Evolutionary conservation across 2,888 invertebrate genomes (phyloP).

Genomic region (Coecobrya sp.): DNA sequence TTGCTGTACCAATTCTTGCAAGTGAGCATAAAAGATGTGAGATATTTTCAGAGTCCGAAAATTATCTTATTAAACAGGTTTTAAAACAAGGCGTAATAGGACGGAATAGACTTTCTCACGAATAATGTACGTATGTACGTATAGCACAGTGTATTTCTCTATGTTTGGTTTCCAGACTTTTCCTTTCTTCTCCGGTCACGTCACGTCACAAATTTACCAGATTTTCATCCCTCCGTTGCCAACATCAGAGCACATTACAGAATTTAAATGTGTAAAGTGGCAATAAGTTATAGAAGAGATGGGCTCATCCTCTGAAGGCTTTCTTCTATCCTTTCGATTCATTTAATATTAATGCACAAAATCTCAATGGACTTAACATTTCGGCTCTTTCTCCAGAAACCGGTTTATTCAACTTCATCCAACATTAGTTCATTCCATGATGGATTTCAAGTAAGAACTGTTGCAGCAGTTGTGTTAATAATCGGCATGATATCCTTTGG

Average conservation of each 20-base stretch:
- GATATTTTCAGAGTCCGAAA: conserved; percentile 51
- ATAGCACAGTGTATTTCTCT: too few species aligned
- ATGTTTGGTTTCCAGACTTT: background rate
- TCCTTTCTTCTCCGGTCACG: conserved; percentile 38
- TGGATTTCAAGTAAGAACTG: too few species aligned
- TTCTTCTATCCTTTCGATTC: conserved; percentile 20
- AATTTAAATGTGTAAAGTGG: conserved; percentile 63
- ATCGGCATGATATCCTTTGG: conserved; percentile 48
- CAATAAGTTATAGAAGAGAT: conserved; percentile 44
- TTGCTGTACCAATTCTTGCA: background rate
- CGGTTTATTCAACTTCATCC: background rate
- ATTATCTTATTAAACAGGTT: conserved; percentile 68
- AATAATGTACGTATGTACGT: too few species aligned
- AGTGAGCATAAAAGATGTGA: background rate
- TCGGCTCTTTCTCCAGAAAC: conserved; percentile 8
- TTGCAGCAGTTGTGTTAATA: too few species aligned
- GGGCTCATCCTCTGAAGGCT: background rate
- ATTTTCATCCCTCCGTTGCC: conserved; percentile 51
- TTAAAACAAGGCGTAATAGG: conserved; percentile 11
- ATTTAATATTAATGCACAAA: conserved; percentile 30
- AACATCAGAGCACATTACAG: conserved; percentile 19
- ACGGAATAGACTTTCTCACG: background rate
- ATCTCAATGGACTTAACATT: conserved; percentile 47
- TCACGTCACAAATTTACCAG: conserved; percentile 50
- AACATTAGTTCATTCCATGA: too few species aligned